A percentile compares a stretch with the other conserved stretches of the same genome.
These are phyloP conservation scores for Heteropelma amictum DNA, from an alignment of 2,888 invertebrate genomes.

Conservation along the genomic window DNA sequence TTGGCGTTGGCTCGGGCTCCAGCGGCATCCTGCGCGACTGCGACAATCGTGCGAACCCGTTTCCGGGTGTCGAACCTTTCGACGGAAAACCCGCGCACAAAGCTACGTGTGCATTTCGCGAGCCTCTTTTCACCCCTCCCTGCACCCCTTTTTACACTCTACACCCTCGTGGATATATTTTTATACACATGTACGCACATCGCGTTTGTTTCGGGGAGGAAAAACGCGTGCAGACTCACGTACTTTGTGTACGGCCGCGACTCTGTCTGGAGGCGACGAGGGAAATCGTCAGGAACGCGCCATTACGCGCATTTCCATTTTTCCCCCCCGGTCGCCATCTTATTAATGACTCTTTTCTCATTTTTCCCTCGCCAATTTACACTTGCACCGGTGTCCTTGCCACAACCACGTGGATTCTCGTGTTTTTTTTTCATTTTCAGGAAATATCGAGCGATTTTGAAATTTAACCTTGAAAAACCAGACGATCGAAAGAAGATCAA, in stretches of 20 bases:
- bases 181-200: too few species aligned
- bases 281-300: slow-evolving; percentile 26
- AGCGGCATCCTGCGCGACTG: slow-evolving; percentile 33
- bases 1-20: slow-evolving; percentile 17
- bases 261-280: slow-evolving; percentile 22
- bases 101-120: slow-evolving; percentile 42
- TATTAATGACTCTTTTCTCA: slow-evolving; percentile 1
- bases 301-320: slow-evolving; percentile 46
- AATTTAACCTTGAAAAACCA: too few species aligned
- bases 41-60: slow-evolving; percentile 45
- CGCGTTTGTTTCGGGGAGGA: not conserved
- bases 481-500: too few species aligned
- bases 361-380: not conserved
- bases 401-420: too few species aligned
- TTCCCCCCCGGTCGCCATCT: not conserved
- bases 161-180: too few species aligned
- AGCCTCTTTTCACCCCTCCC: slow-evolving; percentile 15
- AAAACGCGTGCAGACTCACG: not conserved
- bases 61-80: slow-evolving; percentile 56
- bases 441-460: too few species aligned
- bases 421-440: too few species aligned
- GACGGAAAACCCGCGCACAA: slow-evolving; percentile 50
- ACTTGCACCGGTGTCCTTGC: slow-evolving; percentile 41
- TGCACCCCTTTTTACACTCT: not conserved
- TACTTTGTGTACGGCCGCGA: slow-evolving; percentile 2